Percentiles rank a stretch among this genome's conserved stretches.
These are phyloP conservation scores for Carposina sasakii DNA, from an alignment of 1,140 invertebrate species.

Conservation along the genomic window DNA sequence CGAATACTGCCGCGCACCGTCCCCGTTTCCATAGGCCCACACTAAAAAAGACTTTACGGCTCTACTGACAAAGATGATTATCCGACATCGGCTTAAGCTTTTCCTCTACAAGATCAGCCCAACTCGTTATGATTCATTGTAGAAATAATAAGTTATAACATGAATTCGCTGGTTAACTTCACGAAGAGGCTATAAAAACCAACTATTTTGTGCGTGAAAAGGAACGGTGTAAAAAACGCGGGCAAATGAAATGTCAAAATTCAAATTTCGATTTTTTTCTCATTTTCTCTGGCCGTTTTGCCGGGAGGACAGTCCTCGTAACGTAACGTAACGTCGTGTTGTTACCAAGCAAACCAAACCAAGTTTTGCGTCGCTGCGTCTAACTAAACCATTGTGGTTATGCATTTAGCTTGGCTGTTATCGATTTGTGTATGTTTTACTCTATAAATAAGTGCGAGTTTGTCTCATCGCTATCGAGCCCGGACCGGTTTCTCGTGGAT, in stretches of 20 bases:
- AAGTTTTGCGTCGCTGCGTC: conserved; percentile 38
- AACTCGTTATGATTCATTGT: conserved; percentile 59
- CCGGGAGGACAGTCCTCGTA: no score
- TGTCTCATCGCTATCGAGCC: conserved; percentile 50
- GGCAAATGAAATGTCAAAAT: no score
- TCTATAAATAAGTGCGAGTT: conserved; percentile 68
- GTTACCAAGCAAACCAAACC: no score
- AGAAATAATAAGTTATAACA: conserved; percentile 47
- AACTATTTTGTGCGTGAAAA: no score
- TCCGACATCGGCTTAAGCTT: conserved; percentile 27
- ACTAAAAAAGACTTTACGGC: conserved; percentile 58
- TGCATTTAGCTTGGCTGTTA: conserved; percentile 45
- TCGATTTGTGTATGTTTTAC: conserved; percentile 68
- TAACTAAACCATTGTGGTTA: conserved; percentile 34
- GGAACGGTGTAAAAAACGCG: no score
- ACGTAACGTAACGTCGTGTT: no score
- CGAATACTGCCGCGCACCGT: conserved; percentile 61
- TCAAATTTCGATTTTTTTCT: no score
- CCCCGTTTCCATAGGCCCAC: conserved; percentile 48
- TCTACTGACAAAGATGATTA: conserved; percentile 51
- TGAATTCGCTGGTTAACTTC: conserved; percentile 35
- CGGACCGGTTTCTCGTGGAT: conserved; percentile 53
- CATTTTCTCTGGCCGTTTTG: no score
- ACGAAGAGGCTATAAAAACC: no score
- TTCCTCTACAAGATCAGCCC: conserved; percentile 40